Conservation (phyloP, 2,113 vertebrate genomes). For the Spheniscus mendiculus region DNA sequence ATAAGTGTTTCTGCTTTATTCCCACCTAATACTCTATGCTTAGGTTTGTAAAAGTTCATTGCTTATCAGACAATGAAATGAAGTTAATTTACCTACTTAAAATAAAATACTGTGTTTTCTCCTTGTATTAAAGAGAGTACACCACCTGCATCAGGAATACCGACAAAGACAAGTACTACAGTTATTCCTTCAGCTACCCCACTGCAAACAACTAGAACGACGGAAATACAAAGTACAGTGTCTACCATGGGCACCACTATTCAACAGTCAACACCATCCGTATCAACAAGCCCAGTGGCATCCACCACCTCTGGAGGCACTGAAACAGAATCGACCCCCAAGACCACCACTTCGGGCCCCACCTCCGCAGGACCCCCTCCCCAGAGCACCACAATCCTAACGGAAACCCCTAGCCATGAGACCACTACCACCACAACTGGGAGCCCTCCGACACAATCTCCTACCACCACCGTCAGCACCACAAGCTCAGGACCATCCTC, state of each 20-base stretch:
- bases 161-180: fast-evolving
- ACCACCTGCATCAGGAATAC: fast-evolving
- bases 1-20: not conserved
- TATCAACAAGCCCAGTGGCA: not conserved
- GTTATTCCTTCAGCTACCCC: not conserved
- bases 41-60: not conserved
- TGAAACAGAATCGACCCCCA: fast-evolving
- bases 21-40: not conserved
- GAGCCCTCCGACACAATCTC: not conserved
- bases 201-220: not conserved
- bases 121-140: not conserved
- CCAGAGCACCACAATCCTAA: not conserved
- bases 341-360: not conserved
- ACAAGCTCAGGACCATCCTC: not conserved
- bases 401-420: not conserved
- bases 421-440: not conserved
- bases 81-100: not conserved
- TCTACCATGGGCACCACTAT: not conserved
- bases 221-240: not conserved
- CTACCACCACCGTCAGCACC: not conserved
- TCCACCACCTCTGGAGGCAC: not conserved
- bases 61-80: not conserved
- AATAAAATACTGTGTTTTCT: not conserved
- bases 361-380: too few species aligned
- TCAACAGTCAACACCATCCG: not conserved